These are phyloP conservation scores for Turritopsis rubra DNA, from an alignment of 30 jellyfish, hydroid and myxozoan genomes.

Conservation along the genomic window DNA sequence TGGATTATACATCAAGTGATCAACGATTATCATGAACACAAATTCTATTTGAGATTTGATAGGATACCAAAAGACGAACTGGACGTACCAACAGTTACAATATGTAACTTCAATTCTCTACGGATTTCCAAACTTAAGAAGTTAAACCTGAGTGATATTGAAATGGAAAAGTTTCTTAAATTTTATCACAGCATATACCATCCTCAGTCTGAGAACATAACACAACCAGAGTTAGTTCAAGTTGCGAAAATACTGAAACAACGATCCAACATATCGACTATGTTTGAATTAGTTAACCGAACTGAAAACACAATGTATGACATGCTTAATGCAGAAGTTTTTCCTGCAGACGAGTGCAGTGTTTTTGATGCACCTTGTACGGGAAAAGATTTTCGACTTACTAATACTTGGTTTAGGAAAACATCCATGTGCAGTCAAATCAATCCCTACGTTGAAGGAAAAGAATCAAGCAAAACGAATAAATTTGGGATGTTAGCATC, in stretches of 20 bases:
- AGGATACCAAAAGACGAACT: not conserved
- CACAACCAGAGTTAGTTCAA: not conserved
- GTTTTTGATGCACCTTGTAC: not conserved
- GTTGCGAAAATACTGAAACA: not conserved
- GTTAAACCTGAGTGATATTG: not conserved
- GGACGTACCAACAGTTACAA: not conserved
- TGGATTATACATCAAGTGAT: not conserved
- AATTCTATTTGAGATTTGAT: not conserved
- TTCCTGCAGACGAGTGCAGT: not conserved
- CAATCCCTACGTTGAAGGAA: not conserved
- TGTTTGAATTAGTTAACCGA: not conserved
- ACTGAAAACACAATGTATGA: not conserved
- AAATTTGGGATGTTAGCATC: not conserved
- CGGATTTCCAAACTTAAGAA: not conserved
- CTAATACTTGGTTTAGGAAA: not conserved
- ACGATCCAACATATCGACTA: not conserved
- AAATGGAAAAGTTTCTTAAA: not conserved
- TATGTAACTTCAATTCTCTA: not conserved
- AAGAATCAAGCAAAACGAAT: not conserved
- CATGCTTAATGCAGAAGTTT: not conserved
- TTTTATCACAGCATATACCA: not conserved
- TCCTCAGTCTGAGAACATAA: not conserved
- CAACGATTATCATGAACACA: not conserved
- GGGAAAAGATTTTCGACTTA: not conserved
- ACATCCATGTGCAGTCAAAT: not conserved